Evolutionary conservation across 2,888 invertebrate genomes (phyloP).

Genomic region (Perithous albicinctus): DNA sequence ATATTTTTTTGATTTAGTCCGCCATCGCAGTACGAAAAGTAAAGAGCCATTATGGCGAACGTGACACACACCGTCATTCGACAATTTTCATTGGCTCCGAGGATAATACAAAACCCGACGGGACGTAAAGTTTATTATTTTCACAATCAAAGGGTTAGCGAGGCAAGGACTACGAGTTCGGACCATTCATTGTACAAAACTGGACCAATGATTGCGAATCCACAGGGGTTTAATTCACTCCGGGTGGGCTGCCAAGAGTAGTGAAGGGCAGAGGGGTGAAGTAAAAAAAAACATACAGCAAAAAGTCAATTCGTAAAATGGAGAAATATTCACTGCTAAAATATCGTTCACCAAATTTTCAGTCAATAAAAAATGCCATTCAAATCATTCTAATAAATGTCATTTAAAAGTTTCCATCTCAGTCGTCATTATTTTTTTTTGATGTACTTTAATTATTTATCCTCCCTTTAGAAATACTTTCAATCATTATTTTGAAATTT

Average conservation of each 20-base stretch:
- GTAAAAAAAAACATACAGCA: too few species aligned
- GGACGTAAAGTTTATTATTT: constrained; percentile 61
- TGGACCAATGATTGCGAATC: constrained; percentile 67
- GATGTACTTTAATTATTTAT: too few species aligned
- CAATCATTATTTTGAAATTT: not conserved
- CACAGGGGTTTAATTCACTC: constrained; percentile 44
- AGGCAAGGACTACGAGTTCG: not conserved
- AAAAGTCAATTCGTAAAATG: not conserved
- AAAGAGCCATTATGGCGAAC: constrained; percentile 33
- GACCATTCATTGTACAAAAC: constrained; percentile 60
- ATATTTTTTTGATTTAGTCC: constrained; percentile 36
- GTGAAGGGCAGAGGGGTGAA: not conserved
- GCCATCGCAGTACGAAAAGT: constrained; percentile 62
- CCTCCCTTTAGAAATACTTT: too few species aligned
- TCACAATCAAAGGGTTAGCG: constrained; percentile 48
- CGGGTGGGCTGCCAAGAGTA: constrained; percentile 23
- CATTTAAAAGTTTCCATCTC: not conserved
- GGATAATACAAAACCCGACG: constrained; percentile 45
- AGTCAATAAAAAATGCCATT: not conserved
- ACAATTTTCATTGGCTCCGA: constrained; percentile 58
- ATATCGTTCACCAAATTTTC: not conserved
- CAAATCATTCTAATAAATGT: not conserved
- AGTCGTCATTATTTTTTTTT: too few species aligned
- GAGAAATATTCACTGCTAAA: not conserved
- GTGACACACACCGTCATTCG: constrained; percentile 24